A percentile compares a stretch with the other conserved stretches of the same genome.
Conservation (phyloP, 2,797 vertebrate species). For the Platyrinchus mystaceus region DNA sequence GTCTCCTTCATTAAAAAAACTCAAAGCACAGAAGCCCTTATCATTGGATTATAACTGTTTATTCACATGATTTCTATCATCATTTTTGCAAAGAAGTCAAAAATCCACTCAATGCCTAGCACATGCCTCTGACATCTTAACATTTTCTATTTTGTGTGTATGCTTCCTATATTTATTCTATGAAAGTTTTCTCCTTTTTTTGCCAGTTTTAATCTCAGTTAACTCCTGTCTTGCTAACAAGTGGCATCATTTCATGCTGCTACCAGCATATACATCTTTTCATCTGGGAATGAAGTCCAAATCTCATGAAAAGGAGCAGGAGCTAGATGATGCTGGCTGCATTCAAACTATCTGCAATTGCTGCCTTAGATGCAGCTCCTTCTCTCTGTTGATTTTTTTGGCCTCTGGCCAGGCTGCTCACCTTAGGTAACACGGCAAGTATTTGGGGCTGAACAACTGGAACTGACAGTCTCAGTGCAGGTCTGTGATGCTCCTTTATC, state of each 20-base stretch:
- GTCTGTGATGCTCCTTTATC: not conserved
- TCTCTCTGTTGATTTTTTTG: not conserved
- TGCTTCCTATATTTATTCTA: not conserved
- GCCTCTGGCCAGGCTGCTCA: not conserved
- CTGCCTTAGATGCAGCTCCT: not conserved
- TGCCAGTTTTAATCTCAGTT: not conserved
- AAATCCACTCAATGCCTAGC: not conserved
- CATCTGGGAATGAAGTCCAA: not conserved
- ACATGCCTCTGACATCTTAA: not conserved
- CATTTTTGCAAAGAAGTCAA: not conserved
- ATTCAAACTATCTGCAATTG: not conserved
- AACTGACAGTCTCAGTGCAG: not conserved
- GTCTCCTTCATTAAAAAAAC: not conserved
- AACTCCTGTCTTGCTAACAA: not conserved
- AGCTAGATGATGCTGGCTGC: not conserved
- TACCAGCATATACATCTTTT: not conserved
- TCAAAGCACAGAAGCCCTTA: not conserved
- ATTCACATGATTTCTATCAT: not conserved
- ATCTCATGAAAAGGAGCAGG: not conserved
- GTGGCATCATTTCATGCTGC: not conserved
- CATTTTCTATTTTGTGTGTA: not conserved
- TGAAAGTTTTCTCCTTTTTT: not conserved
- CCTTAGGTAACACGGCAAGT: not conserved
- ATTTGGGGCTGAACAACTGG: not conserved
- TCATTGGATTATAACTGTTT: not conserved